phyloP scores from a whole-genome alignment of 2,113 vertebrate species.

The Carettochelys insculpta region DNA sequence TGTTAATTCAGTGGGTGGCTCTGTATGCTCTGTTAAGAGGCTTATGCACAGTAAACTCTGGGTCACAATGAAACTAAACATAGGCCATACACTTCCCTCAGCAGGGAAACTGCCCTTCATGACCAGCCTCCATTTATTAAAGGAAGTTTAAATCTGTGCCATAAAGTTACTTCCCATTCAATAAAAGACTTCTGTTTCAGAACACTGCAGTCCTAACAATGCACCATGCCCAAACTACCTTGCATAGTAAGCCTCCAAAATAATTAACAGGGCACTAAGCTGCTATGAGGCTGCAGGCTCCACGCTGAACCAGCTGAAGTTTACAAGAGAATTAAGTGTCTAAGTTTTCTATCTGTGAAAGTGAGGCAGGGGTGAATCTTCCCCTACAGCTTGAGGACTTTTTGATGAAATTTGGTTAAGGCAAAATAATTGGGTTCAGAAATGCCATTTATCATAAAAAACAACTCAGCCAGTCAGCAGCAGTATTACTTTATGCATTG shows the following conservation, averaged over 20 bases:
- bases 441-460: neutral
- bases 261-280: slow-evolving; percentile 12
- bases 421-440: neutral
- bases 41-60: neutral
- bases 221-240: fast-evolving
- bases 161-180: neutral
- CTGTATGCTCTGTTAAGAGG: neutral
- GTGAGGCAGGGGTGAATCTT: neutral
- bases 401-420: fast-evolving
- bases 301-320: neutral
- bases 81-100: neutral
- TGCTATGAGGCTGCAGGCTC: neutral
- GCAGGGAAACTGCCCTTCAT: neutral
- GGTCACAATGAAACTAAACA: slow-evolving; percentile 12
- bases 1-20: neutral
- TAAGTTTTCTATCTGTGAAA: neutral
- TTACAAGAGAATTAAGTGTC: fast-evolving
- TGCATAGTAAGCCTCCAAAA: slow-evolving; percentile 15
- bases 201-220: fast-evolving
- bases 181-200: neutral
- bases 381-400: fast-evolving
- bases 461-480: neutral
- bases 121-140: neutral
- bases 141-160: neutral
- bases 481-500: fast-evolving